These are phyloP conservation scores for Agonopterix arenella DNA, from an alignment of 2,888 invertebrate genomes.

Conservation along the genomic window DNA sequence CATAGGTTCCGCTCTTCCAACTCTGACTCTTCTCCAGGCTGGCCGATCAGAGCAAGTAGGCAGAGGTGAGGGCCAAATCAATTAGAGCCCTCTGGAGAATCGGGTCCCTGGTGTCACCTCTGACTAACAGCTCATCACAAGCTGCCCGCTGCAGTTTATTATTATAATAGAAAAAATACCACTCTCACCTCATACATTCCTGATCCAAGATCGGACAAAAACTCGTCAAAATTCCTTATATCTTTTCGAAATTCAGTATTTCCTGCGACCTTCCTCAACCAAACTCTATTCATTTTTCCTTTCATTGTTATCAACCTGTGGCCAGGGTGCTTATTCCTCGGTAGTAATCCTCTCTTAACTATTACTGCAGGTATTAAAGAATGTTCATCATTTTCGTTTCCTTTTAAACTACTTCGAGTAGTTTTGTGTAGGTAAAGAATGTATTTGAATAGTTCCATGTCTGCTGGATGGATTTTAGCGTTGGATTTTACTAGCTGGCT, in stretches of 20 bases:
- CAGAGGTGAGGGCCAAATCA: too few species aligned
- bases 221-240: constrained; percentile 6
- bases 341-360: background rate
- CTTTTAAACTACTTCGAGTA: background rate
- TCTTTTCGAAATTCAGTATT: background rate
- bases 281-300: background rate
- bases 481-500: background rate
- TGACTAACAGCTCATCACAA: too few species aligned
- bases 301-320: background rate
- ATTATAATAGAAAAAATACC: too few species aligned
- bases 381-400: background rate
- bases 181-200: constrained; percentile 48
- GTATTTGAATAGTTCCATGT: background rate
- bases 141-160: too few species aligned
- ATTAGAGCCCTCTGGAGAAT: too few species aligned
- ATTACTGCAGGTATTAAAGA: background rate
- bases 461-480: background rate
- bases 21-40: too few species aligned
- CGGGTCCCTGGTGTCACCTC: too few species aligned
- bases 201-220: constrained; percentile 25
- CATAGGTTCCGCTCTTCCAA: too few species aligned
- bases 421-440: background rate
- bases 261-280: background rate
- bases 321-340: background rate
- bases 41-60: too few species aligned